Percentiles rank a stretch among this genome's conserved stretches.
These are phyloP conservation scores for Caenorhabditis remanei DNA, from an alignment of 1,140 invertebrate species.

Conservation along the genomic window DNA sequence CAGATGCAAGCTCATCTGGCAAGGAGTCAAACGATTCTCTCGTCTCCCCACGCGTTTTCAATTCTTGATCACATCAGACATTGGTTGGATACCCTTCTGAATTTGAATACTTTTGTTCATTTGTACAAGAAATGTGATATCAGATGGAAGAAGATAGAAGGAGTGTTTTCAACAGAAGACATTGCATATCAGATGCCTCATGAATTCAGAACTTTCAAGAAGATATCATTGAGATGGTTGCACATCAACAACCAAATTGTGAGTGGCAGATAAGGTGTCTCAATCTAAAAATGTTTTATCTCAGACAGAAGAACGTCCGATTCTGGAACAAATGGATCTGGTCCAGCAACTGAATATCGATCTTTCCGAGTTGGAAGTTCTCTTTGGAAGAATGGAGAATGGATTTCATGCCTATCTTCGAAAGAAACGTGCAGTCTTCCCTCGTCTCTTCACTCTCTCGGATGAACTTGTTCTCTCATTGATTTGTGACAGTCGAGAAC, in stretches of 20 bases:
- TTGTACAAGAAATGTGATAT: conserved; percentile 44
- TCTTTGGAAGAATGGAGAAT: conserved; percentile 40
- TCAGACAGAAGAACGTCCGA: conserved; percentile 51
- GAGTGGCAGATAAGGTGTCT: neutral
- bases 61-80: conserved; percentile 38
- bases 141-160: conserved; percentile 46
- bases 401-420: conserved; percentile 57
- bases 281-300: neutral
- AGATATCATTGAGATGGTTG: conserved; percentile 47
- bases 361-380: conserved; percentile 28
- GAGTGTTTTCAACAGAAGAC: conserved; percentile 57
- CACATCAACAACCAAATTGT: conserved; percentile 53
- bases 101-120: conserved; percentile 57
- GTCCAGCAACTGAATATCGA: conserved; percentile 17
- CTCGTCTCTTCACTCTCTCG: conserved; percentile 29
- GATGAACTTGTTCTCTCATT: conserved; percentile 47
- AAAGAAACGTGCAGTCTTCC: conserved; percentile 52
- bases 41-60: conserved; percentile 43
- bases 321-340: conserved; percentile 42
- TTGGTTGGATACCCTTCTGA: conserved; percentile 56
- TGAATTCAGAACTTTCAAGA: conserved; percentile 68
- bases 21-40: conserved; percentile 47
- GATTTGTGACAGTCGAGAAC: conserved; percentile 38
- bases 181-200: conserved; percentile 66
- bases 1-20: conserved; percentile 55